A percentile compares a stretch with the other conserved stretches of the same genome.
These are phyloP conservation scores for Doryteuthis pealeii DNA, from an alignment of 1,140 invertebrate species.

Conservation along the genomic window DNA sequence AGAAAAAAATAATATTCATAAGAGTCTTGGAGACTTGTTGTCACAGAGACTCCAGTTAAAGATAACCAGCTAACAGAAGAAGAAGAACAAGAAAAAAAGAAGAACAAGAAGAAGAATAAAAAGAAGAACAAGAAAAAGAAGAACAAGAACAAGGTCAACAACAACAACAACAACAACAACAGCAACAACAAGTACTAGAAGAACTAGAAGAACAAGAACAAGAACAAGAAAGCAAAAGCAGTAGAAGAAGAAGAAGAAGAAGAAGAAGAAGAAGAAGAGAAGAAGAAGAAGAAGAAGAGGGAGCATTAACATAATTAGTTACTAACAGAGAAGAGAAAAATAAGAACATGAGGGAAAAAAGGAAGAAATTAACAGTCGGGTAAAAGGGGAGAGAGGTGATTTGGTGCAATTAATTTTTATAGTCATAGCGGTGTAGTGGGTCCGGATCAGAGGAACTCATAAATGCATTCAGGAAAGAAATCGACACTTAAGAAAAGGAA, in stretches of 20 bases:
- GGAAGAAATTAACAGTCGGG: too few species aligned
- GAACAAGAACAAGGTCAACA: neutral
- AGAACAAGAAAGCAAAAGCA: conserved; percentile 2
- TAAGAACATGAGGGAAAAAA: too few species aligned
- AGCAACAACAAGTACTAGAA: neutral
- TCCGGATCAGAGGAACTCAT: too few species aligned
- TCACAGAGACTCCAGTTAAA: too few species aligned
- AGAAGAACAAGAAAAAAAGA: conserved; percentile 12
- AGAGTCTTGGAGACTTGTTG: too few species aligned
- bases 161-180: neutral
- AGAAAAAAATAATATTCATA: too few species aligned
- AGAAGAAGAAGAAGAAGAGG: neutral
- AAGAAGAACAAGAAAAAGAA: conserved; percentile 5
- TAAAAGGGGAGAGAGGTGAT: too few species aligned
- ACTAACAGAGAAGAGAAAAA: conserved; percentile 11
- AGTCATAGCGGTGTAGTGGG: too few species aligned
- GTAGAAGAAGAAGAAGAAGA: conserved; percentile 5
- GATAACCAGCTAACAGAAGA: neutral
- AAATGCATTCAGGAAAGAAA: too few species aligned
- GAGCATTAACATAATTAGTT: neutral
- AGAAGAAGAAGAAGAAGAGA: neutral
- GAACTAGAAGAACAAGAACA: neutral
- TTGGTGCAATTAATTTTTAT: too few species aligned
- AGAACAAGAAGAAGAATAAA: too few species aligned
- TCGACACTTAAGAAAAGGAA: too few species aligned